Percentiles rank a stretch among this genome's conserved stretches.
Evolutionary conservation across 2,797 vertebrate genomes (phyloP).

Genomic region (Epinephelus coioides): DNA sequence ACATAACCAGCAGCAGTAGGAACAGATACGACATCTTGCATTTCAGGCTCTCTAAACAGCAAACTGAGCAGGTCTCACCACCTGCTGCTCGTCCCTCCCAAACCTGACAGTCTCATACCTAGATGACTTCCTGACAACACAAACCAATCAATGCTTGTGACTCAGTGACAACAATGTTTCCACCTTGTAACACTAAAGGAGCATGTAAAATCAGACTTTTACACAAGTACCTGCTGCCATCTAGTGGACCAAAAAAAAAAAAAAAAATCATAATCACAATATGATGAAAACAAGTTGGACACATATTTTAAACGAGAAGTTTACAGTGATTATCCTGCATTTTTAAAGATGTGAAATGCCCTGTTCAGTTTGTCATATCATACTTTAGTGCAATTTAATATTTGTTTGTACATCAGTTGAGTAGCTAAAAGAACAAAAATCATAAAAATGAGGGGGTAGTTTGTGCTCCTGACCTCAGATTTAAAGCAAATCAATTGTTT

Average conservation of each 20-base stretch:
- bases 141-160: neutral
- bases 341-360: neutral
- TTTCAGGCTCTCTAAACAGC: neutral
- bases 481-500: too few relatives aligned
- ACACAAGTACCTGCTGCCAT: slow-evolving; percentile 51
- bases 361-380: neutral
- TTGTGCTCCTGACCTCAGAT: neutral
- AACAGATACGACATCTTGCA: slow-evolving; percentile 1
- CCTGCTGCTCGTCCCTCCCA: neutral
- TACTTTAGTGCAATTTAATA: neutral
- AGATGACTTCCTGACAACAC: slow-evolving; percentile 10
- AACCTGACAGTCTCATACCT: neutral
- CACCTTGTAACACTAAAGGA: neutral
- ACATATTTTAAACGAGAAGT: neutral
- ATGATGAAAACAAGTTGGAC: neutral
- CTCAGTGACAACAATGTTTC: neutral
- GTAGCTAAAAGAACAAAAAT: neutral
- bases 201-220: neutral
- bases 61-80: slow-evolving; percentile 8
- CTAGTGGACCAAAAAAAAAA: slow-evolving; percentile 34
- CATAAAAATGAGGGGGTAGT: neutral
- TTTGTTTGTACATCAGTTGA: neutral
- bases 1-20: slow-evolving; percentile 24
- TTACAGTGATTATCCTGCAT: neutral
- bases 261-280: neutral